phyloP scores from a whole-genome alignment of 2,113 vertebrate species.

The Pseudorhombus dupliciocellatus region DNA sequence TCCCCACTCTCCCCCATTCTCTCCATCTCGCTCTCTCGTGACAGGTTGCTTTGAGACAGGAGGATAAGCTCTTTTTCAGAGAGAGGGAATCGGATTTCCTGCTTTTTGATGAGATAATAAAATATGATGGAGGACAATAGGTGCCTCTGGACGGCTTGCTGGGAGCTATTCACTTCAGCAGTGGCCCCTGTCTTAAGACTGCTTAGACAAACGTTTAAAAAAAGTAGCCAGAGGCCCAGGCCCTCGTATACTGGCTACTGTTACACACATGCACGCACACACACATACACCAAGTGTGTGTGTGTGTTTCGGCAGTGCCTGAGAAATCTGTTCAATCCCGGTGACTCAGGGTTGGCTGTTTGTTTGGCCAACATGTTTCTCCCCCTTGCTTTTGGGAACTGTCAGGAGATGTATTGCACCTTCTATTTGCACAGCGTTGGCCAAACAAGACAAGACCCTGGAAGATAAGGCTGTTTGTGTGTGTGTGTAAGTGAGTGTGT shows the following conservation, averaged over 20 bases:
- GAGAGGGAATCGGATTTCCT: slow-evolving; percentile 82
- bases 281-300: not conserved
- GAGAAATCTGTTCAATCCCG: slow-evolving; percentile 73
- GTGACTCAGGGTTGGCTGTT: slow-evolving; percentile 76
- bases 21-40: slow-evolving; percentile 69
- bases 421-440: slow-evolving; percentile 80
- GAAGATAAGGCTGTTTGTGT: slow-evolving; percentile 76
- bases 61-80: slow-evolving; percentile 81
- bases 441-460: slow-evolving; percentile 81
- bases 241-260: slow-evolving; percentile 67
- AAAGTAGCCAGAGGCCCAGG: slow-evolving; percentile 68
- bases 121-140: slow-evolving; percentile 81
- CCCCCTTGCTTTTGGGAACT: slow-evolving; percentile 79
- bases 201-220: slow-evolving; percentile 76
- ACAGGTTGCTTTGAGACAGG: slow-evolving; percentile 79
- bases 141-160: slow-evolving; percentile 73
- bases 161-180: slow-evolving; percentile 70
- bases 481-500: slow-evolving; percentile 39
- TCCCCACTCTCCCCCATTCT: slow-evolving; percentile 25
- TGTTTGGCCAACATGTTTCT: slow-evolving; percentile 76
- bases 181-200: slow-evolving; percentile 71
- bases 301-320: slow-evolving; percentile 67
- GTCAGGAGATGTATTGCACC: slow-evolving; percentile 82
- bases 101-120: slow-evolving; percentile 82
- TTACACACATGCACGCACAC: slow-evolving; percentile 66